Base-by-base conservation (phyloP, 2,888 invertebrate genomes). In the Scaptomyza parva region DNA sequence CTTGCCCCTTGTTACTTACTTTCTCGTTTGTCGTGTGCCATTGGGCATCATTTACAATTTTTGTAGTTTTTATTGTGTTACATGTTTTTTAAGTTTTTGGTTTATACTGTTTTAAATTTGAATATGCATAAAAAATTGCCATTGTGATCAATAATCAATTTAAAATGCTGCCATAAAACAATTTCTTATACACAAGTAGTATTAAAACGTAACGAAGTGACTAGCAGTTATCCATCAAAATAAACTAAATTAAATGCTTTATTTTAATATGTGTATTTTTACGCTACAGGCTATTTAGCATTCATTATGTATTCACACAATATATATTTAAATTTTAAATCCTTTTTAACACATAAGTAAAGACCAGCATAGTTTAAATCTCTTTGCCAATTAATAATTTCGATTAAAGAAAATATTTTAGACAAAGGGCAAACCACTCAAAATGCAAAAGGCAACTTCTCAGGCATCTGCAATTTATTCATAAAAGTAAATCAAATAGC, bases 41-140 rank as follows among this genome's bases (percentile, higher is more conserved):
- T 65, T 81, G 74, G 63, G 58, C 77, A 80, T 68, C 84, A 74
- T 84, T 83, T 84, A 78, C 69, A 70, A 70, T 76, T 86, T 73
- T 65, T 20, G 57, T 60, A 66, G 62, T 24, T 66, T 52, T 53
- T 48, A 33, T 22, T 17, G 14, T 55, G 48, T 53, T 52, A 51
- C 7, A 52, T 51, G 26, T 50, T 59, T 61, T 61, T 59, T 53
- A 50, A 51, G 59, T 51, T 57, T 55, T 54, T 62, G 62, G 41
- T 26, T 55, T 43, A 28, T 64, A 43, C 40, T 60, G 33, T 63
- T 73, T 54, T 43, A 58, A 59, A 62, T 64, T 68, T 68, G 70
- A 86, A 86, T 86, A 74, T 76, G 74, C 77, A 86, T 81, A 55
- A 63, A 55, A 63, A 79, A 80, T 73, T 70, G 76, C 30, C 55